Percentiles rank a stretch among this genome's conserved stretches.
phyloP scores from a whole-genome alignment of 2,888 invertebrate genomes.

The Amphipoea lucens region DNA sequence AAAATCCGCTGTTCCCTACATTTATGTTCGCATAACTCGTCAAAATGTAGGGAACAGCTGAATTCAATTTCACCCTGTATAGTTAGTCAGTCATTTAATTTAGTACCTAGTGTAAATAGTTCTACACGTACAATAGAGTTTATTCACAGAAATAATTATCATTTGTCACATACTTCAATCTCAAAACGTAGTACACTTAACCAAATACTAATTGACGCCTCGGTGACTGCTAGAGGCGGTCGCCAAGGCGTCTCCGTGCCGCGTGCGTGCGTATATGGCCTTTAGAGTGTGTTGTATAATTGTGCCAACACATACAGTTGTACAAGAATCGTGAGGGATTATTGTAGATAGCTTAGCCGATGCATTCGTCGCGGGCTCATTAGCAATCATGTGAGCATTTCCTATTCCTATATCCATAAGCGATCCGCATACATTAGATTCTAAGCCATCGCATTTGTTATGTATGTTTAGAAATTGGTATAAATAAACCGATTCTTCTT shows the following conservation, averaged over 20 bases:
- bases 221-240: no score
- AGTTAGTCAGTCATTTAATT: no score
- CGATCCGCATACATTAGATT: background rate
- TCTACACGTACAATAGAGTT: no score
- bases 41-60: no score
- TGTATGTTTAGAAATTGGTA: no score
- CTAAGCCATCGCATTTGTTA: slow-evolving; percentile 1
- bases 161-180: background rate
- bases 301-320: background rate
- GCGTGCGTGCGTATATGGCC: background rate
- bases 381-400: slow-evolving; percentile 13
- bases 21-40: no score
- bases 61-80: no score
- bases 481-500: no score
- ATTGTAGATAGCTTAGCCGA: slow-evolving; percentile 5
- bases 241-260: background rate
- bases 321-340: slow-evolving; percentile 17
- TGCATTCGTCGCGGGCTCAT: slow-evolving; percentile 27
- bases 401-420: slow-evolving; percentile 22
- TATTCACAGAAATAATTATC: background rate
- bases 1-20: no score
- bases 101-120: no score
- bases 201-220: no score
- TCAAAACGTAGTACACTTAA: no score
- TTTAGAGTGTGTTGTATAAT: slow-evolving; percentile 9